Base-by-base conservation (phyloP, 1,140 invertebrate genomes). In the Arctopsyche grandis region DNA sequence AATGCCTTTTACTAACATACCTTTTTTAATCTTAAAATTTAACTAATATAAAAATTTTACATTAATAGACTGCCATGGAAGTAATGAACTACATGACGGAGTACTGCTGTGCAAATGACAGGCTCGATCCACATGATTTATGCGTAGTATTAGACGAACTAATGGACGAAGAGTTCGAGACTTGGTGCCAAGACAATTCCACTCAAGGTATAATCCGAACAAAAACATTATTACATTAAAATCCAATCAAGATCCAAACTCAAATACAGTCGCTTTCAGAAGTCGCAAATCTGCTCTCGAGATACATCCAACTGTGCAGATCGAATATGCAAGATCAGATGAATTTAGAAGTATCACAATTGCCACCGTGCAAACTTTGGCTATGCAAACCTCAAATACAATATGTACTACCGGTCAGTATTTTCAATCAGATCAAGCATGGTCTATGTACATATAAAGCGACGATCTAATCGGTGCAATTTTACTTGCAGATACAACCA, bases 161-260 rank as follows among this genome's bases (percentile, higher is more conserved):
- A n/a, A 86, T 91, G 85, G 89, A 91, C 82, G 85, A 90, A 83
- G 87, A 90, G 83, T 90, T 91, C 79, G 84, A 90, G 43, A 91
- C 90, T 10, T 83, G 90, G 10, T 90, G 89, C 80, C 90, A 91
- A 81, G 90, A 91, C 82, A 84, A 87, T 69, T 90, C 90, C 21
- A 87, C 89, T 24, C 85, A 84, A 83, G 85, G 86, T 85, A 74
- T 24, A 56, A 21, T n/a, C n/a, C n/a, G 81, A 19, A 38, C 69
- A 14, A 16, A 66, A 70, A 16, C 60, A 60, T 70, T 21, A n/a
- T 73, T 52, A 52, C 12, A 46, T 12, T 46, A 46, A n/a, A n/a
- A n/a, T 46, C 5, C 44, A 46, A 46, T 69, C 4, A 12, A 22
- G 1, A 24, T 48, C 19, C 38, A 78, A 73, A 38, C 19, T 38